A percentile compares a stretch with the other conserved stretches of the same genome.
These are phyloP conservation scores for Xiphophorus couchianus DNA, from an alignment of 2,113 vertebrate species.

Conservation along the genomic window DNA sequence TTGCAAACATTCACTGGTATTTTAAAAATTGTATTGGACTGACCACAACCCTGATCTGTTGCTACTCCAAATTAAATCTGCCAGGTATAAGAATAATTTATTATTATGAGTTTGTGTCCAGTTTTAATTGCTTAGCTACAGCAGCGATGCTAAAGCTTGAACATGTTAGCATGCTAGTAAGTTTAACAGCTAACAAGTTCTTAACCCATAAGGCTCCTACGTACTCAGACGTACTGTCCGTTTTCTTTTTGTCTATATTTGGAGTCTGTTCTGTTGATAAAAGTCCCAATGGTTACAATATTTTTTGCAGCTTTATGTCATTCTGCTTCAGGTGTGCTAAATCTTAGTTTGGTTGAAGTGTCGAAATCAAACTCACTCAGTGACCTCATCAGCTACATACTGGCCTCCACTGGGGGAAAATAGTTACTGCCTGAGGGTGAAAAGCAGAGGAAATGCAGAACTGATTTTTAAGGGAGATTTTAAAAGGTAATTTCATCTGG, in stretches of 20 bases:
- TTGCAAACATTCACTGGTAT: too few species aligned
- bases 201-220: too few species aligned
- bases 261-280: constrained; percentile 34
- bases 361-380: constrained; percentile 27
- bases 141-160: too few species aligned
- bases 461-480: constrained; percentile 10
- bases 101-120: too few species aligned
- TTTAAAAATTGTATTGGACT: too few species aligned
- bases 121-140: too few species aligned
- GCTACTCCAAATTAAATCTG: too few species aligned
- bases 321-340: constrained; percentile 27
- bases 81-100: too few species aligned
- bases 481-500: constrained; percentile 18
- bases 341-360: constrained; percentile 6
- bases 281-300: constrained; percentile 49
- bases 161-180: too few species aligned
- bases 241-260: constrained; percentile 28
- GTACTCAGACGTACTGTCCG: background rate
- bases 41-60: too few species aligned
- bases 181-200: too few species aligned
- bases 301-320: constrained; percentile 26
- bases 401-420: constrained; percentile 69
- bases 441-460: constrained; percentile 1
- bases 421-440: constrained; percentile 33
- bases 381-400: constrained; percentile 61